Base-by-base conservation (phyloP, 2,113 vertebrate species). In the Callorhinus ursinus region DNA sequence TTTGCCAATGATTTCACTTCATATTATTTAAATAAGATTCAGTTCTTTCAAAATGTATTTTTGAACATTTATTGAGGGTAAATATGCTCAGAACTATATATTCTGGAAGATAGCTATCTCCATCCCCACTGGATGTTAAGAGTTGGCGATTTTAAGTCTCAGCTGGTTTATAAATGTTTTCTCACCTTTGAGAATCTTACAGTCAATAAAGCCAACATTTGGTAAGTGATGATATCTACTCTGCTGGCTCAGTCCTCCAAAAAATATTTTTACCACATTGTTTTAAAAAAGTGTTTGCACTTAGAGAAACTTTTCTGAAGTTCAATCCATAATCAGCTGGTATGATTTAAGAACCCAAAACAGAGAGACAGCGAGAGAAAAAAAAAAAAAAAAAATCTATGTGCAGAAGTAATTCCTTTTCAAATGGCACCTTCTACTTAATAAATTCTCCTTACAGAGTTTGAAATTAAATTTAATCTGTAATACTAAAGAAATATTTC, bases 381-480 rank as follows among this genome's bases (percentile, higher is more conserved):
- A 36, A 36, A 36, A 36, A 39, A 3, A 46, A 65, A 39, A 63
- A 86, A 39, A n/a, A 31, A 28, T 51, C 74, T 86, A 36, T 39
- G 26, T 84, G 42, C 19, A 81, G 26, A 91, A 88, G 31, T 82
- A 74, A 88, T 85, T 96, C 51, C 19, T 67, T 94, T 88, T 83
- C 53, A 96, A 89, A 65, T 53, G 65, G 13, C 10, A 94, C 14
- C 16, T 90, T 84, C 14, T 55, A 84, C 46, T 96, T 84, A 91
- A 95, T 88, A 92, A 96, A 83, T 88, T 95, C 90, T 74, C 81
- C 24, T 76, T 65, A 84, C 18, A 92, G 72, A 74, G 28, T 74
- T 51, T 91, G 49, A 88, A 93, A 98, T 96, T 83, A 95, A 97
- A 93, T 74, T 92, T 95, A 93, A 87, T 88, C 57, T 93, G 36